Evolutionary conservation across 2,888 invertebrate species (phyloP).

Genomic region (Dicranocentrus wangi): DNA sequence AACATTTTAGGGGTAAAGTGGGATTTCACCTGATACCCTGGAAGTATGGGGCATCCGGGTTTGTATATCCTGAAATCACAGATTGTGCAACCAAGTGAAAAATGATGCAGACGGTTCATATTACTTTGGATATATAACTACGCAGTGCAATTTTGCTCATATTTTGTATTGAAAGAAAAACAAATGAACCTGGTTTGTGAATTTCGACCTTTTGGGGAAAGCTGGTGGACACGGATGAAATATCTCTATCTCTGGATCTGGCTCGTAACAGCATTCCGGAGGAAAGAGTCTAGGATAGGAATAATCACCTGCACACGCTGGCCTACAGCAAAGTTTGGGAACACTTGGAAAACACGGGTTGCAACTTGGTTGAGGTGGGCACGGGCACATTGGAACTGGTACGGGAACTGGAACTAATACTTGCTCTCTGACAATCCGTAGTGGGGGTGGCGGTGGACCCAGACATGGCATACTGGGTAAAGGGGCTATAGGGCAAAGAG

Average conservation of each 20-base stretch:
- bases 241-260: slow-evolving; percentile 37
- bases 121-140: background rate
- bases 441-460: slow-evolving; percentile 50
- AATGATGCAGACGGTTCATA: too few relatives aligned
- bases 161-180: too few relatives aligned
- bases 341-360: background rate
- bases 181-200: slow-evolving; percentile 36
- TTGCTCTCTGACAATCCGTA: slow-evolving; percentile 51
- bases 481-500: slow-evolving; percentile 21
- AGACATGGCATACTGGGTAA: slow-evolving; percentile 51
- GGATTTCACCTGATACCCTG: slow-evolving; percentile 60
- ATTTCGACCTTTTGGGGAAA: slow-evolving; percentile 55
- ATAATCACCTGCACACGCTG: background rate
- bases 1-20: too few relatives aligned
- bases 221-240: slow-evolving; percentile 46
- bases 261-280: slow-evolving; percentile 44
- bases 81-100: background rate
- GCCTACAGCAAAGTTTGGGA: background rate
- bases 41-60: slow-evolving; percentile 62
- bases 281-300: background rate
- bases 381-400: slow-evolving; percentile 36
- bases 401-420: slow-evolving; percentile 50
- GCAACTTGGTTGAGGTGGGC: slow-evolving; percentile 9
- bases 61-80: slow-evolving; percentile 55
- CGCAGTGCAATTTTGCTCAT: background rate